A percentile compares a stretch with the other conserved stretches of the same genome.
Conservation (phyloP, 2,113 vertebrate species). For the Sinosuthora webbiana region DNA sequence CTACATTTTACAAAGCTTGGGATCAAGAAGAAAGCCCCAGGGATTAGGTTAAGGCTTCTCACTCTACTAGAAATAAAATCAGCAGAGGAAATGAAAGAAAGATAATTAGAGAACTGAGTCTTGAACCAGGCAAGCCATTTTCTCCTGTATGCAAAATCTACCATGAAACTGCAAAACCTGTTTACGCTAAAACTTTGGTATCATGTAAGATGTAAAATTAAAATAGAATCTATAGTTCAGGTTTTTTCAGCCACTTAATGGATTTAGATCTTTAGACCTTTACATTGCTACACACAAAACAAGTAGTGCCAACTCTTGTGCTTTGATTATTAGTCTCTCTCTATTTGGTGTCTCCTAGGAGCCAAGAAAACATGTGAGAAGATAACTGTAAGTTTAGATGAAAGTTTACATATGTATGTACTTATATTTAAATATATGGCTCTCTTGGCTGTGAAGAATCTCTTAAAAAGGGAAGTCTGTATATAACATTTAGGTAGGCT, state of each 20-base stretch:
- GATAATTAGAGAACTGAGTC: background rate
- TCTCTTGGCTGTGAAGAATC: background rate
- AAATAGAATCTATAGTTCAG: background rate
- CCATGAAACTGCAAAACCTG: background rate
- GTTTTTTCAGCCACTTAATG: background rate
- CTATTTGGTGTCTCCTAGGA: background rate
- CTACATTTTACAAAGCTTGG: background rate
- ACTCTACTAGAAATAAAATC: background rate
- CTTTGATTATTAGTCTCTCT: background rate
- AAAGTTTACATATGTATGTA: background rate
- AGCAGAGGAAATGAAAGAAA: slow-evolving; percentile 15
- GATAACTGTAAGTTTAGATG: background rate
- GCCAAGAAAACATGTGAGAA: background rate
- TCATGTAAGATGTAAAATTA: background rate
- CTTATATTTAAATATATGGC: background rate
- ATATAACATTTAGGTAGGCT: background rate
- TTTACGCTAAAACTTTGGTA: background rate
- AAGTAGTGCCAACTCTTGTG: background rate
- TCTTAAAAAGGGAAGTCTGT: background rate
- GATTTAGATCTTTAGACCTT: background rate
- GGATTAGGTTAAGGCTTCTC: background rate
- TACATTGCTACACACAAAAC: background rate
- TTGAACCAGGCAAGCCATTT: background rate
- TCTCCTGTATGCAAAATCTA: background rate
- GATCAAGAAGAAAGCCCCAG: background rate